Evolutionary conservation across 1,140 invertebrate species (phyloP), one percentile per base, ranked within the genome.

Genomic region (Ephestia elutella): DNA sequence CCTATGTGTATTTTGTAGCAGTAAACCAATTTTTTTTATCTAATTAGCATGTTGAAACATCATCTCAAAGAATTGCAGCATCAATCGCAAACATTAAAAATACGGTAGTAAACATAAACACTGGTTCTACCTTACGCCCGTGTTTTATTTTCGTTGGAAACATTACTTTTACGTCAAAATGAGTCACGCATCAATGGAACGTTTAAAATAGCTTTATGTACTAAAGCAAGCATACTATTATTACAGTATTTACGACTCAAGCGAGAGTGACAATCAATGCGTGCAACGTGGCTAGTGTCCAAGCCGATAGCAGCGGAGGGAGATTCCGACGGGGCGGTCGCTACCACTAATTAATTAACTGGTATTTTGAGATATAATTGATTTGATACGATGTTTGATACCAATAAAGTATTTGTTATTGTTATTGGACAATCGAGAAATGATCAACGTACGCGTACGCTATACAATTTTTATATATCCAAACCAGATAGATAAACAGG

Each of bases 151-250:
- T 15, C 15, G 38, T 44, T 8, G 7, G 38, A 44, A 44, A 44
- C n/a, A 44, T 44, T 44, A 44, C 10, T 35, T 35, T 44, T 44
- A 44, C n/a, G 38, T 44, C 38, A 44, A 44, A 15, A 1, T 44
- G 38, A 44, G 38, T 44, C n/a, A 44, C 38, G 38, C 38, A 44
- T 44, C 38, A 44, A 44, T 44, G 38, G 38, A 44, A 44, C 38
- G n/a, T 44, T 44, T 15, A 44, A 44, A 44, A 44, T 44, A 44
- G 38, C 38, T 44, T 44, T 44, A 44, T 44, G 38, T 44, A 44
- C 38, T 44, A 44, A 44, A 44, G 38, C 38, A 44, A 44, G 38
- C 38, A 44, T 44, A 44, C 13, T 44, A 44, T 44, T 44, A 13
- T 44, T 44, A 13, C 38, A 44, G 13, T 9, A 15, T 15, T 44